phyloP scores from a whole-genome alignment of 2,888 invertebrate genomes.

The Epistrophe grossulariae region DNA sequence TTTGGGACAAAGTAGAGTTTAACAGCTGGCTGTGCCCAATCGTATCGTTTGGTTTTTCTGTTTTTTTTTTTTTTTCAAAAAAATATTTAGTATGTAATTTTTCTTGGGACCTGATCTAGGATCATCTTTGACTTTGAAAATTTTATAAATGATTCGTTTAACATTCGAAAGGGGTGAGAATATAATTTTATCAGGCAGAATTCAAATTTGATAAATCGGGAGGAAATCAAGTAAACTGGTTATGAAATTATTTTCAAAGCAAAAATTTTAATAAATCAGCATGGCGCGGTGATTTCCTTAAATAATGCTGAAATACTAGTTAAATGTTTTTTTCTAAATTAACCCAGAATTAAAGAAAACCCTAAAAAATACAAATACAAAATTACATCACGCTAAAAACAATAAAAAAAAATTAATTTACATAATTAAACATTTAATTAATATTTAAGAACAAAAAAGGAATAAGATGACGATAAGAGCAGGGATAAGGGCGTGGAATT shows the following conservation, averaged over 20 bases:
- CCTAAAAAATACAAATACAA: too few species aligned
- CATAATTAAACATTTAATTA: too few species aligned
- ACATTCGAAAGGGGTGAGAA: slow-evolving; percentile 35
- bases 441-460: too few species aligned
- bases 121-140: slow-evolving; percentile 9
- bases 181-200: slow-evolving; percentile 3
- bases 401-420: too few species aligned
- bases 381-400: too few species aligned
- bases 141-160: slow-evolving; percentile 43
- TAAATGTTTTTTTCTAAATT: too few species aligned
- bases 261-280: too few species aligned
- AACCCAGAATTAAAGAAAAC: too few species aligned
- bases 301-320: too few species aligned
- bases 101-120: neutral
- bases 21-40: slow-evolving; percentile 67
- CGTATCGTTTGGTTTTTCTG: neutral
- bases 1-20: slow-evolving; percentile 13
- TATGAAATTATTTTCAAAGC: neutral
- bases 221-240: neutral
- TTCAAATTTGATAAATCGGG: neutral
- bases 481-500: too few species aligned
- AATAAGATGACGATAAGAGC: too few species aligned
- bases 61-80: neutral
- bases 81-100: neutral
- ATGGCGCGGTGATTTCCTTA: too few species aligned